phyloP scores from a whole-genome alignment of 1,140 invertebrate genomes.

The Thaumatotibia leucotreta region DNA sequence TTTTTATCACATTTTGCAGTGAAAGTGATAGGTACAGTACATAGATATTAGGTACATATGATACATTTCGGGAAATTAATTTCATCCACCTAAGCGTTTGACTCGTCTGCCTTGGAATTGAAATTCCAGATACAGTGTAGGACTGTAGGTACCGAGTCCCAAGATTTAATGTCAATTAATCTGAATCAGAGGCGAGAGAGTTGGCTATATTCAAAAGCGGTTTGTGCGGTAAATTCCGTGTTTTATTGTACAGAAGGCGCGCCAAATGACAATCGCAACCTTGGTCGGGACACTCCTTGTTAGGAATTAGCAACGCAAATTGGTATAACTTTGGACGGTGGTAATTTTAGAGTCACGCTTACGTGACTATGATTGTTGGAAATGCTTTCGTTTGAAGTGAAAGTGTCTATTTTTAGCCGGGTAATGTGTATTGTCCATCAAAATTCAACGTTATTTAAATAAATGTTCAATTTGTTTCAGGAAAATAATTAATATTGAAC shows the following conservation, averaged over 20 bases:
- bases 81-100: not conserved
- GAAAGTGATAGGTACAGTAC: no score
- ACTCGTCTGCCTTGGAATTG: not conserved
- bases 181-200: not conserved
- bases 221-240: not conserved
- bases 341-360: not conserved
- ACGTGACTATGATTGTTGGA: not conserved
- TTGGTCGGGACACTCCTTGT: not conserved
- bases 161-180: not conserved
- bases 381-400: not conserved
- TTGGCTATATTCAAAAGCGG: not conserved
- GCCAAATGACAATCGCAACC: not conserved
- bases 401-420: not conserved
- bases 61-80: no score
- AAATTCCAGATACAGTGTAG: not conserved
- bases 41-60: no score
- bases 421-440: no score
- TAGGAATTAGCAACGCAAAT: not conserved
- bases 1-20: no score
- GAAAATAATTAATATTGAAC: no score
- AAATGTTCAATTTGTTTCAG: no score
- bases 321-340: not conserved
- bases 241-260: slow-evolving; percentile 4
- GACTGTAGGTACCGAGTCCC: no score
- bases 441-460: no score